Conservation (phyloP, 2,797 vertebrate species). For the Pagetopsis macropterus region DNA sequence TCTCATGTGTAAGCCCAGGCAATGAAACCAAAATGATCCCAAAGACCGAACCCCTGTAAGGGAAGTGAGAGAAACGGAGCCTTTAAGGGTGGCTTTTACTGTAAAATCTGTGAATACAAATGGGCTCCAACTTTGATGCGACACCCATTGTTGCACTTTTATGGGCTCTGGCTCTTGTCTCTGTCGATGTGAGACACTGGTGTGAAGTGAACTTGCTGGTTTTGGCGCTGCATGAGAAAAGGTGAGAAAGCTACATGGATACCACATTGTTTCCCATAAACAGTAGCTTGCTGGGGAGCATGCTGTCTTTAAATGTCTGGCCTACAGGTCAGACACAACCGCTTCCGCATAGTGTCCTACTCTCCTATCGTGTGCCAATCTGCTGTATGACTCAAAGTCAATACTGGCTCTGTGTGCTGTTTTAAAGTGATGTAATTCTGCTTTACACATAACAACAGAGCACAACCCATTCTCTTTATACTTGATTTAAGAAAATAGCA, state of each 20-base stretch:
- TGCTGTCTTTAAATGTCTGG: conserved; percentile 29
- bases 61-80: not conserved
- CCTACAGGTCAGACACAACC: not conserved
- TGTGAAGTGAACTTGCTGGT: conserved; percentile 72
- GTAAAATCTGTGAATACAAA: conserved; percentile 59
- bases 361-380: conserved; percentile 13
- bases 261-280: conserved; percentile 49
- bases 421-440: not conserved
- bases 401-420: too few species aligned
- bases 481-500: not conserved
- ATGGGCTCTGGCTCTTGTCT: conserved; percentile 55
- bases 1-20: not conserved
- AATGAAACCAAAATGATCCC: not conserved
- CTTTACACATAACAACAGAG: not conserved
- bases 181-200: conserved; percentile 51
- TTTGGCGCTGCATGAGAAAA: conserved; percentile 75
- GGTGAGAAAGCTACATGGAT: conserved; percentile 51
- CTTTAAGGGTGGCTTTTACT: conserved; percentile 19
- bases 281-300: not conserved
- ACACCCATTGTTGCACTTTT: conserved; percentile 70
- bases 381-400: conserved; percentile 28
- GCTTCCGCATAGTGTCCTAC: conserved; percentile 10
- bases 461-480: not conserved
- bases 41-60: not conserved
- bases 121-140: conserved; percentile 54